Evolutionary conservation across 2,888 invertebrate genomes (phyloP).

Genomic region (Nomada ruficornis): DNA sequence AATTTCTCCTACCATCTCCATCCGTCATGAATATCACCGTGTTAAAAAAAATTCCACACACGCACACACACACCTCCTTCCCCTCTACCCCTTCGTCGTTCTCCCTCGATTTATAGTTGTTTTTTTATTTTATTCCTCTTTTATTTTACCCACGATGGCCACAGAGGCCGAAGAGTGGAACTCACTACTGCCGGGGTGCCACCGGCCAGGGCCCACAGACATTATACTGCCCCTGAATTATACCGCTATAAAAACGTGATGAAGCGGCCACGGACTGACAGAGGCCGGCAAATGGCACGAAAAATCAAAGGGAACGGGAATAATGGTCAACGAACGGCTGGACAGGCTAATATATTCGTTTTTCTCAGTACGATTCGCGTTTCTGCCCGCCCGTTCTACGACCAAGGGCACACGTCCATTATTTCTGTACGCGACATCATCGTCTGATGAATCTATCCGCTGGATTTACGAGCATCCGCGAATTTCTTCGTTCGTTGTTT

Average conservation of each 20-base stretch:
- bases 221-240: constrained; percentile 74
- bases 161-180: constrained; percentile 32
- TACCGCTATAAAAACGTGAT: constrained; percentile 74
- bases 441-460: constrained; percentile 20
- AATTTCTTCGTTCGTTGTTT: background rate
- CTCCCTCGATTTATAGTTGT: constrained; percentile 22
- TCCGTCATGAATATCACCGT: constrained; percentile 22
- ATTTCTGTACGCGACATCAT: constrained; percentile 10
- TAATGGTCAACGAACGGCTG: constrained; percentile 56
- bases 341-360: constrained; percentile 55
- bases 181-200: constrained; percentile 48
- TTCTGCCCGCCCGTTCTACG: background rate
- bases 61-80: background rate
- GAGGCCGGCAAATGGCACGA: constrained; percentile 65
- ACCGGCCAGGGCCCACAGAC: constrained; percentile 51
- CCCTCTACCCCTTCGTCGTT: background rate
- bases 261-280: constrained; percentile 63
- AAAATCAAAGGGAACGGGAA: constrained; percentile 71
- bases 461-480: background rate
- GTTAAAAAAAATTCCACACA: constrained; percentile 24
- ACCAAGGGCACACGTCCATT: constrained; percentile 24
- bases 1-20: constrained; percentile 7
- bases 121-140: constrained; percentile 10
- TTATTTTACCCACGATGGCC: constrained; percentile 39
- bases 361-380: constrained; percentile 40